Percentiles rank a stretch among this genome's conserved stretches.
Conservation (phyloP, 2,113 vertebrate genomes). For the Myotis yumanensis region DNA sequence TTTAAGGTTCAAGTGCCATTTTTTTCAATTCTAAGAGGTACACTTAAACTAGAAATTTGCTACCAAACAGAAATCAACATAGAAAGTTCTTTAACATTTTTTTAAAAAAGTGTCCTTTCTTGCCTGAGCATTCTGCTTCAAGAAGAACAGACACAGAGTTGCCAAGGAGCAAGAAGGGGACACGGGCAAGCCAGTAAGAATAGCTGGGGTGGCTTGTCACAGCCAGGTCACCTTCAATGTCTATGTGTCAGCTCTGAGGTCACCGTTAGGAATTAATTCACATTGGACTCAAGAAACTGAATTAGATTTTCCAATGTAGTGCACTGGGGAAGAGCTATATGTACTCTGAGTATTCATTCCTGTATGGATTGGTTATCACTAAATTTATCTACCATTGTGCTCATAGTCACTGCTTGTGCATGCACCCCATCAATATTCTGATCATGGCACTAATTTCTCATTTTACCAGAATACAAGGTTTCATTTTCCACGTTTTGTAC, state of each 20-base stretch:
- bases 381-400: not conserved
- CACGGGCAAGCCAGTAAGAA: conserved; percentile 25
- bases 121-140: not conserved
- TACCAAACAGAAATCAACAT: conserved; percentile 1
- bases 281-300: conserved; percentile 37
- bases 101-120: conserved; percentile 23
- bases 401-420: not conserved
- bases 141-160: conserved; percentile 2
- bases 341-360: not conserved
- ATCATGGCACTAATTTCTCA: not conserved
- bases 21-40: conserved; percentile 5
- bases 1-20: not conserved
- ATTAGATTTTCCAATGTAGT: conserved; percentile 40
- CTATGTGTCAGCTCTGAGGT: conserved; percentile 60
- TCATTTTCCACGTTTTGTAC: conserved; percentile 11
- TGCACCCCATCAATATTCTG: not conserved
- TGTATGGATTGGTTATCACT: not conserved
- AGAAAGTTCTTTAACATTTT: not conserved
- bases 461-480: conserved; percentile 26
- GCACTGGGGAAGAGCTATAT: not conserved
- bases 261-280: conserved; percentile 70
- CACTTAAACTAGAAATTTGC: not conserved
- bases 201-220: conserved; percentile 61
- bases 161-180: conserved; percentile 51
- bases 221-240: conserved; percentile 66